Base-by-base conservation (phyloP, 2,797 vertebrate species). In the Chelidonichthys spinosus region DNA sequence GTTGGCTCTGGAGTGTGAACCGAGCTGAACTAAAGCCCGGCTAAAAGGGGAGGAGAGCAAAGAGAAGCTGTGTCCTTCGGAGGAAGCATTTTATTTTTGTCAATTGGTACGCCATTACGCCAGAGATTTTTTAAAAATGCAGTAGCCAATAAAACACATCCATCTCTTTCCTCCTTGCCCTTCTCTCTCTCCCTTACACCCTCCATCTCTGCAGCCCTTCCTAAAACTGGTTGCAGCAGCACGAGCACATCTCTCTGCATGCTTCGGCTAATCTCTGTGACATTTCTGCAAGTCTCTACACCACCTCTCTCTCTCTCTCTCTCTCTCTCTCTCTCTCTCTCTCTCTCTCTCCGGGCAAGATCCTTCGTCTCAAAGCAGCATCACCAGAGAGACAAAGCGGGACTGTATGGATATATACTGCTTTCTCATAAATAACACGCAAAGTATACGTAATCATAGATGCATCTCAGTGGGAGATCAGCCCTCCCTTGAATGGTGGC, bases 221-320 rank as follows among this genome's bases (percentile, higher is more conserved):
- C 25, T 25, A 25, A 25, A 25, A 25, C 25, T 25, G 25, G 86
- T 77, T 70, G 86, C 77, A 55, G 87, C 72, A 85, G 84, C 83
- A 79, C 68, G 43, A 52, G 7, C 36, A 64, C 47, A 42, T 63
- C 43, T 82, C 37, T 39, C 70, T 63, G 54, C 62, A 42, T 14
- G 63, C 32, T 61, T 76, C 72, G 47, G 33, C 75, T 81, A 78
- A 85, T 79, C 81, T 69, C 53, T 5, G 61, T 78, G 83, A 74
- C 74, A 85, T 85, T 82, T 86, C 72, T 61, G 47, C 76, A 81
- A 75, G 44, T 76, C 35, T 47, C 33, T 39, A 3, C 46, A 58
- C 43, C n/a, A 15, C 42, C 7, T 36, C 25, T 64, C 7, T 46
- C 40, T 43, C 43, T 11, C 35, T 25, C 25, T 25, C 25, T 25